Evolutionary conservation across 23 tunicate genomes (phyloP).

Genomic region (Aplidium turbinatum): DNA sequence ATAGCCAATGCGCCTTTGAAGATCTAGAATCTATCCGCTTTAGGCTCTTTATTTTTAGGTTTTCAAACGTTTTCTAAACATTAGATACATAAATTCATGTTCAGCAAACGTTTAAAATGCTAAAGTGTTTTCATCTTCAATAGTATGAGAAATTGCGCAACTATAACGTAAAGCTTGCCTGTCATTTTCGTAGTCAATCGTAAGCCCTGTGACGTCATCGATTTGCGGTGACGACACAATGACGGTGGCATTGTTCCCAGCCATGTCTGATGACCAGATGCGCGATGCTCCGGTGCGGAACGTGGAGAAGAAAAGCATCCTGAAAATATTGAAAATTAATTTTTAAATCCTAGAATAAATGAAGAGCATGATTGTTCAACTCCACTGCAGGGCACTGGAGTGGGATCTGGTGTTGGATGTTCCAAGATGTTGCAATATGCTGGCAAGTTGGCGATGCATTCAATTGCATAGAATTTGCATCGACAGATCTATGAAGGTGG

Average conservation of each 20-base stretch:
- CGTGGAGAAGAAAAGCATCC: conserved; percentile 30
- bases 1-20: no score
- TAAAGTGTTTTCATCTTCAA: neutral
- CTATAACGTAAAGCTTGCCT: conserved; percentile 26
- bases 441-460: no score
- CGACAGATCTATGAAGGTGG: no score
- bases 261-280: conserved; percentile 48
- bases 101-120: no score
- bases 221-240: conserved; percentile 45
- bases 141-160: neutral
- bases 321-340: conserved; percentile 1
- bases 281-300: conserved; percentile 27
- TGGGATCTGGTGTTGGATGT: no score
- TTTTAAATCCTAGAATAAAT: no score
- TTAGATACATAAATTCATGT: neutral
- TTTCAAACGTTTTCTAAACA: no score
- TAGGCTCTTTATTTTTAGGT: no score
- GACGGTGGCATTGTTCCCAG: conserved; percentile 46
- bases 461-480: neutral
- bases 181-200: conserved; percentile 51
- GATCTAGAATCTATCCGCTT: no score
- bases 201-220: conserved; percentile 39
- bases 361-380: no score
- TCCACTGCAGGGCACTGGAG: no score
- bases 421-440: no score